phyloP scores from a whole-genome alignment of 23 tunicate genomes.

The Ascidia mentula region DNA sequence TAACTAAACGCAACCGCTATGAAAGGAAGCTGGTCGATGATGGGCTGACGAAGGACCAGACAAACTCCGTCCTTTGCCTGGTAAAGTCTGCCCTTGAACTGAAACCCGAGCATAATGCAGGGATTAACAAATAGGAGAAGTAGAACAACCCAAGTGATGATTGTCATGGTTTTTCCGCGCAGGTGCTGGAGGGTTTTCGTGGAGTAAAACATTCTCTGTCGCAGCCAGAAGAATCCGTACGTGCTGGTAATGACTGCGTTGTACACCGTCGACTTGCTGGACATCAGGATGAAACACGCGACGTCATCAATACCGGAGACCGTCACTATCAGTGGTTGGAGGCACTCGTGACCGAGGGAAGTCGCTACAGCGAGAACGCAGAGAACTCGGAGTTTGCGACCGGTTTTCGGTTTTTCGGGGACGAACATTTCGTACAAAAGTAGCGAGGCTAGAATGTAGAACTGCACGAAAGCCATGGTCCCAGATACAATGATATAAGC shows the following conservation, averaged over 20 bases:
- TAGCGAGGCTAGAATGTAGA: slow-evolving; percentile 25
- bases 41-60: background rate
- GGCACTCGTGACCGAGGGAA: slow-evolving; percentile 5
- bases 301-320: slow-evolving; percentile 10
- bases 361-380: slow-evolving; percentile 24
- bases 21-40: slow-evolving; percentile 8
- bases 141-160: slow-evolving; percentile 20
- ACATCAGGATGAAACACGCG: slow-evolving; percentile 19
- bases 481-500: slow-evolving; percentile 3
- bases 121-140: slow-evolving; percentile 23
- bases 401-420: slow-evolving; percentile 19
- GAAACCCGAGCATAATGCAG: slow-evolving; percentile 37
- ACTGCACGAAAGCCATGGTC: slow-evolving; percentile 6
- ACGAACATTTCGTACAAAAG: slow-evolving; percentile 1
- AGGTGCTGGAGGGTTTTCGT: slow-evolving; percentile 16
- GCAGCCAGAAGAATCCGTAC: slow-evolving; percentile 37
- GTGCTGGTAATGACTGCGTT: slow-evolving; percentile 23
- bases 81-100: slow-evolving; percentile 32
- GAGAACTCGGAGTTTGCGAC: slow-evolving; percentile 6
- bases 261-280: slow-evolving; percentile 24
- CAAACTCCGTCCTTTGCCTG: slow-evolving; percentile 18
- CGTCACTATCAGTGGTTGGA: slow-evolving; percentile 25
- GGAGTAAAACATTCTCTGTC: slow-evolving; percentile 32
- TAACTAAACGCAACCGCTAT: slow-evolving; percentile 36
- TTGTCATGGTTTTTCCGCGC: slow-evolving; percentile 9